Evolutionary conservation across 2,797 vertebrate species (phyloP).

Genomic region (Knipowitschia caucasica): DNA sequence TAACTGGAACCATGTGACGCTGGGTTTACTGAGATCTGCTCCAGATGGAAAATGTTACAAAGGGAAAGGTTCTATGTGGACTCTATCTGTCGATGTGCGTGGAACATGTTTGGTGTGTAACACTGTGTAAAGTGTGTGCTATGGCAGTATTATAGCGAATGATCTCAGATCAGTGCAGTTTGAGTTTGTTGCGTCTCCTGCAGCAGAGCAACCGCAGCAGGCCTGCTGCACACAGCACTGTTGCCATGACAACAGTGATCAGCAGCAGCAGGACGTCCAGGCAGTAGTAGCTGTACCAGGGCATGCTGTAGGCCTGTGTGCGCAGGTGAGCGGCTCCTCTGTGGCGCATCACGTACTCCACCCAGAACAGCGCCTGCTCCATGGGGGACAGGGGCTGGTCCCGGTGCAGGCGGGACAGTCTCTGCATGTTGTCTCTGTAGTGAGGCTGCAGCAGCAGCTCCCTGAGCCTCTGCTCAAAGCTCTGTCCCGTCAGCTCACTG

Average conservation of each 20-base stretch:
- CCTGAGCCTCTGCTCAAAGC: slow-evolving; percentile 48
- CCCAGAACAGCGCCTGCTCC: slow-evolving; percentile 68
- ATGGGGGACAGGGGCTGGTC: slow-evolving; percentile 62
- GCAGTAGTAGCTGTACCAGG: slow-evolving; percentile 67
- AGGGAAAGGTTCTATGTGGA: slow-evolving; percentile 4
- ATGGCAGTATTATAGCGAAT: too few relatives aligned
- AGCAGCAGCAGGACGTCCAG: slow-evolving; percentile 60
- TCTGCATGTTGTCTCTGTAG: slow-evolving; percentile 66
- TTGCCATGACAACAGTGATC: not conserved
- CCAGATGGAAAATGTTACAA: slow-evolving; percentile 26
- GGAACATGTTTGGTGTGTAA: too few relatives aligned
- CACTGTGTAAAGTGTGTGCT: not conserved
- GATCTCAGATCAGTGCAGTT: slow-evolving; percentile 21
- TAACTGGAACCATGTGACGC: slow-evolving; percentile 23
- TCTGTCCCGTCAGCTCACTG: slow-evolving; percentile 32
- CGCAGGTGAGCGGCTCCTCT: slow-evolving; percentile 68
- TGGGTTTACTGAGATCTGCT: slow-evolving; percentile 22
- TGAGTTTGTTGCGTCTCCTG: slow-evolving; percentile 47
- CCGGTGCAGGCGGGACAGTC: slow-evolving; percentile 61
- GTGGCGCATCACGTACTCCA: slow-evolving; percentile 72
- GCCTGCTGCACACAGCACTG: slow-evolving; percentile 22
- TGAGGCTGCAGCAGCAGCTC: slow-evolving; percentile 45
- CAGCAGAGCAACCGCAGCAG: slow-evolving; percentile 45
- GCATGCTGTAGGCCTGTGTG: slow-evolving; percentile 65
- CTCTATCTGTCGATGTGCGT: slow-evolving; percentile 11